Evolutionary conservation across 1,140 invertebrate genomes (phyloP).

Genomic region (Araneus ventricosus): DNA sequence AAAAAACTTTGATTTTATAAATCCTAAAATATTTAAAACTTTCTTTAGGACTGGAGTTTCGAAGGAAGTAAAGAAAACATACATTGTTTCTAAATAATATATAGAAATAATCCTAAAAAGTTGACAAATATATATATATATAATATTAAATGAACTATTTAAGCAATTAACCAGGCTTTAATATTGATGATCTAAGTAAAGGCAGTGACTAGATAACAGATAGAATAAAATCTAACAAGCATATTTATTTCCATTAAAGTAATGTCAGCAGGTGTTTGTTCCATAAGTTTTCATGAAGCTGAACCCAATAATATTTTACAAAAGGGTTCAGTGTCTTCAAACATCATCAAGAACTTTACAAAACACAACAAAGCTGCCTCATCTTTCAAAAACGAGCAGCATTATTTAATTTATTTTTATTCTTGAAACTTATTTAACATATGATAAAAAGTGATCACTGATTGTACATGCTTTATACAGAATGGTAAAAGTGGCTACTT

Average conservation of each 20-base stretch:
- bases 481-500: conserved; percentile 63
- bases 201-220: conserved; percentile 40
- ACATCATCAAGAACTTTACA: conserved; percentile 39
- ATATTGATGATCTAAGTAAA: conserved; percentile 20
- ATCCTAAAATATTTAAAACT: no score
- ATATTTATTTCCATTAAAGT: neutral
- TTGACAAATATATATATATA: neutral
- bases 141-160: no score
- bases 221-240: neutral
- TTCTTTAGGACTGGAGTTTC: no score
- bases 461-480: conserved; percentile 73
- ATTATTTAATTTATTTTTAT: conserved; percentile 1
- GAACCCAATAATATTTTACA: conserved; percentile 45
- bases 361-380: conserved; percentile 62
- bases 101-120: neutral
- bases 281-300: conserved; percentile 42
- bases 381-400: conserved; percentile 40
- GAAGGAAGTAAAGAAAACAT: no score
- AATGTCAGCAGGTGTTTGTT: conserved; percentile 64
- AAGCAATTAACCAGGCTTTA: neutral
- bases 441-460: conserved; percentile 69
- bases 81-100: neutral
- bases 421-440: conserved; percentile 62
- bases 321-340: conserved; percentile 5
- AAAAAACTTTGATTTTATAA: no score